These are phyloP conservation scores for Neoarius graeffei DNA, from an alignment of 2,113 vertebrate species.

Conservation along the genomic window DNA sequence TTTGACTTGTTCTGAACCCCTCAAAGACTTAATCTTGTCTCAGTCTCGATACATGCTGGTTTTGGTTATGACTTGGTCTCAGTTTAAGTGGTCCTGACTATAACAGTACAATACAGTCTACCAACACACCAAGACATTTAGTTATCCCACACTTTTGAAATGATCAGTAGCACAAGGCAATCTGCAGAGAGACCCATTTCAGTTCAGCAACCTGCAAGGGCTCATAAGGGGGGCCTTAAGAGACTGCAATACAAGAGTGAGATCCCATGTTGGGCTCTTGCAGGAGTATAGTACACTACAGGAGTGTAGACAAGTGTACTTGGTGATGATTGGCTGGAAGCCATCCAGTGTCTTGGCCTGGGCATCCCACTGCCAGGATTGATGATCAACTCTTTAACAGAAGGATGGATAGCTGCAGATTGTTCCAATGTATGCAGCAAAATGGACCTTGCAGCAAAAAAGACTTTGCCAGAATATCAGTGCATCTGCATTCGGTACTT, in stretches of 20 bases:
- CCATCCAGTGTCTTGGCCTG: background rate
- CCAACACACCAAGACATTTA: background rate
- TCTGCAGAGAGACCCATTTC: background rate
- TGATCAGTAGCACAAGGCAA: background rate
- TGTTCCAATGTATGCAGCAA: background rate
- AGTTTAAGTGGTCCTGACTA: too few relatives aligned
- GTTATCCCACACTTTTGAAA: background rate
- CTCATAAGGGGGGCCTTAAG: background rate
- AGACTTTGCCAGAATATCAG: background rate
- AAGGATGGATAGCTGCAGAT: background rate
- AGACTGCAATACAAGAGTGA: background rate
- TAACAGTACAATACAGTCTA: too few relatives aligned
- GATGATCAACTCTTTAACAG: background rate
- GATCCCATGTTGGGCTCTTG: background rate
- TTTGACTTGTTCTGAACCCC: too few relatives aligned
- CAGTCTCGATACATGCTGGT: too few relatives aligned
- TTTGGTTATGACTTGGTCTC: too few relatives aligned
- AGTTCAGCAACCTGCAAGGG: background rate
- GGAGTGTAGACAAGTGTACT: too few relatives aligned
- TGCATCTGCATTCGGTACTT: background rate
- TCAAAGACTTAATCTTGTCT: too few relatives aligned
- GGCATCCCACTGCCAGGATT: background rate
- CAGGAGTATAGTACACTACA: background rate
- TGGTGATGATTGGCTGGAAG: background rate
- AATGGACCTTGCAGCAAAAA: background rate